Percentiles rank a stretch among this genome's conserved stretches.
These are phyloP conservation scores for Eugnorisma glareosa DNA, from an alignment of 2,888 invertebrate species.

Conservation along the genomic window DNA sequence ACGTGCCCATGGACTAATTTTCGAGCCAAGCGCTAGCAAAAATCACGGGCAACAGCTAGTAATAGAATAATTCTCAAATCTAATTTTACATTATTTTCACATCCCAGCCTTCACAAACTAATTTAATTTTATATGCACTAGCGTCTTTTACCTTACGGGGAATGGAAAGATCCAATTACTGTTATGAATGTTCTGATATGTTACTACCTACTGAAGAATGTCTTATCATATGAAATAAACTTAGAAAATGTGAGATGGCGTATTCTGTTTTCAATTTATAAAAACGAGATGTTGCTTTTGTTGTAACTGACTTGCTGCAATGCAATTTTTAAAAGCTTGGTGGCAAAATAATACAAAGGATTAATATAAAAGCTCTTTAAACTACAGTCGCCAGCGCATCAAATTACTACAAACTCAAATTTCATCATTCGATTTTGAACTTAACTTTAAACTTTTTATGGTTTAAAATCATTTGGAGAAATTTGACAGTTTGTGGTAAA, in stretches of 20 bases:
- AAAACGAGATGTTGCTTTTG: constrained; percentile 5
- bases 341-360: not conserved
- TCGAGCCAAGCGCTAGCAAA: no score
- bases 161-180: constrained; percentile 59
- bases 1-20: no score
- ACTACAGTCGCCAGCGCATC: no score
- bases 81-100: constrained; percentile 35
- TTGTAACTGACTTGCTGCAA: not conserved
- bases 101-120: constrained; percentile 30
- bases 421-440: no score
- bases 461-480: no score
- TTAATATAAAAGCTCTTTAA: not conserved
- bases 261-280: constrained; percentile 32
- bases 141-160: constrained; percentile 26
- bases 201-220: constrained; percentile 32
- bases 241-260: constrained; percentile 9
- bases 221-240: constrained; percentile 40
- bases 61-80: not conserved
- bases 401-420: no score
- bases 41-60: no score
- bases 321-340: not conserved
- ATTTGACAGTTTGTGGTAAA: no score
- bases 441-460: no score
- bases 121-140: constrained; percentile 39
- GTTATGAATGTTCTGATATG: constrained; percentile 40